phyloP scores from a whole-genome alignment of 30 jellyfish, hydroid and myxozoan species.

The Hydra vulgaris region DNA sequence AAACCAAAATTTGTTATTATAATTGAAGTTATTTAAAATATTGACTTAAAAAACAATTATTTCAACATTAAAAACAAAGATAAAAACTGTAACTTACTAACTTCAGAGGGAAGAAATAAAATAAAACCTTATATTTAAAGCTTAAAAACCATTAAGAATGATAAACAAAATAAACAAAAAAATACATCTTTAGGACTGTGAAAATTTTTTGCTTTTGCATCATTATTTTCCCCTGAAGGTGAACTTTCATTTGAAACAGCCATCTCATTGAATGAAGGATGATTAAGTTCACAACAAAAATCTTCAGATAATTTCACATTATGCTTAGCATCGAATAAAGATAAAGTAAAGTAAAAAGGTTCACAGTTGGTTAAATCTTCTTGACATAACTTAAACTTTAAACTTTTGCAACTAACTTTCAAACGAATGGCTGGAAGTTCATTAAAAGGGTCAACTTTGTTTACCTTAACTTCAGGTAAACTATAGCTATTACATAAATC shows the following conservation, averaged over 20 bases:
- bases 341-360: slow-evolving; percentile 75
- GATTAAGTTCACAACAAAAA: slow-evolving; percentile 79
- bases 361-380: slow-evolving; percentile 74
- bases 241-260: not conserved
- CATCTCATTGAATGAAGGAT: slow-evolving; percentile 37
- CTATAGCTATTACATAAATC: slow-evolving; percentile 53
- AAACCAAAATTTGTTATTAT: too few species aligned
- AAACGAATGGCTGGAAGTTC: slow-evolving; percentile 40
- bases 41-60: too few species aligned
- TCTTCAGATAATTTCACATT: slow-evolving; percentile 82
- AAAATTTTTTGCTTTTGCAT: not conserved
- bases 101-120: too few species aligned
- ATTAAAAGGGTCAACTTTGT: slow-evolving; percentile 44
- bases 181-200: slow-evolving; percentile 10
- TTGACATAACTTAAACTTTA: slow-evolving; percentile 48
- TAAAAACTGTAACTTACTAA: too few species aligned
- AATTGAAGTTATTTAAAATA: too few species aligned
- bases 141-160: too few species aligned
- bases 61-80: too few species aligned
- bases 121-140: too few species aligned
- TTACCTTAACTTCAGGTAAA: slow-evolving; percentile 43
- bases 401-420: slow-evolving; percentile 33
- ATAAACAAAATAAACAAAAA: not conserved
- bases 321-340: slow-evolving; percentile 65
- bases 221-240: not conserved